Percentiles rank a stretch among this genome's conserved stretches.
phyloP scores from a whole-genome alignment of 2,113 vertebrate species.

The Peucedramus taeniatus region DNA sequence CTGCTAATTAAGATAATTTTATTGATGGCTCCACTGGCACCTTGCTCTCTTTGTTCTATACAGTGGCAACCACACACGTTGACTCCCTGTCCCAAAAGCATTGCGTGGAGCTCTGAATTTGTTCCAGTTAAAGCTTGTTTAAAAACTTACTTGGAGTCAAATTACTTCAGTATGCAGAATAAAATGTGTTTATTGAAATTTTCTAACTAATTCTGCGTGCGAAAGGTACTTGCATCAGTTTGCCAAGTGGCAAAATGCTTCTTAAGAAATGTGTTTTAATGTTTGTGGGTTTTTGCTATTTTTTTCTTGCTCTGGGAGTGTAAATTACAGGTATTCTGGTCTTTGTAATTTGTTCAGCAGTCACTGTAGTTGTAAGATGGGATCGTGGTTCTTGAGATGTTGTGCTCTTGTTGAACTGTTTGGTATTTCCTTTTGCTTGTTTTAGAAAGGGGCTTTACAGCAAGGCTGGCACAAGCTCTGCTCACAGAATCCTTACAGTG shows the following conservation, averaged over 20 bases:
- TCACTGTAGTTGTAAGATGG: not conserved
- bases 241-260: not conserved
- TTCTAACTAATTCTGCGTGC: not conserved
- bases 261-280: not conserved
- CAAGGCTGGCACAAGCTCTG: fast-evolving
- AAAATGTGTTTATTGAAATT: not conserved
- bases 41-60: not conserved
- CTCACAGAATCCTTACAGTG: not conserved
- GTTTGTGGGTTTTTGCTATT: not conserved
- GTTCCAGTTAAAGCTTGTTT: conserved; percentile 20
- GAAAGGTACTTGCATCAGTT: not conserved
- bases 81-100: not conserved
- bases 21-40: not conserved
- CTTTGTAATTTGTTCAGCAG: not conserved
- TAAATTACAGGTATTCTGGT: not conserved
- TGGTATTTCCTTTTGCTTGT: not conserved
- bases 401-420: not conserved
- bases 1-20: not conserved
- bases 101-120: not conserved
- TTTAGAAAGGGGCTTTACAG: not conserved
- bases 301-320: not conserved
- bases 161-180: not conserved
- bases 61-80: not conserved
- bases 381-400: fast-evolving
- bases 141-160: not conserved